Base-by-base conservation (phyloP, 2,888 invertebrate genomes). In the Cepaea hortensis region DNA sequence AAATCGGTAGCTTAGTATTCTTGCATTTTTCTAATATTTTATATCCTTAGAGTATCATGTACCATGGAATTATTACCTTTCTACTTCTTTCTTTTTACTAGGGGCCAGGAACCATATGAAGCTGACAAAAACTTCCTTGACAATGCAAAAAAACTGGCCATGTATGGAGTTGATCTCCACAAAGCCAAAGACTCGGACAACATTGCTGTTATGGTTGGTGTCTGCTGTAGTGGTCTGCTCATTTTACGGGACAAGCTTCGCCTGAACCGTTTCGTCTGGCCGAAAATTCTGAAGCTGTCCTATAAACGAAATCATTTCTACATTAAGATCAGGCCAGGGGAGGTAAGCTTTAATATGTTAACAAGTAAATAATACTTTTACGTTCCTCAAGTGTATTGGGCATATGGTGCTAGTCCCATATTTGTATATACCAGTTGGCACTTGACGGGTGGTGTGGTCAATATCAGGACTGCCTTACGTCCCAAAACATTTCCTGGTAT, bases 241-340 rank as follows among this genome's bases (percentile, higher is more conserved):
- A 98, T 99, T 89, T 98, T 98, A 95, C 96, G 98, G 91, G 99
- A 99, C 93, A 97, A 97, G 94, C 95, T 99, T 88, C 96, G 99
- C 91, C 98, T 99, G 92, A 99, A 99, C 95, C 96, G 99, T 88
- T 99, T 99, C 95, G 98, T 98, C 73, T 99, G 99, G 99, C 99
- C 99, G 73, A 99, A 99, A 96, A 99, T 99, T 93, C 95, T 99
- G 88, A 99, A 99, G 96, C 98, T 99, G 94, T 98, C 98, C 90
- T 99, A 99, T 96, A 98, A 99, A 95, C 96, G 99, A 85, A 98
- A 98, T 95, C 97, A 98, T 95, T 99, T 99, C 95, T 98, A 98
- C 95, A 97, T 99, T 92, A 99, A 99, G 96, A 97, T 99, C 93
- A 96, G 99, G 90, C 99, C 99, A 0, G 98, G 98, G n/a, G 99